Base-by-base conservation (phyloP, 2,113 vertebrate genomes). In the Lanius ludovicianus region DNA sequence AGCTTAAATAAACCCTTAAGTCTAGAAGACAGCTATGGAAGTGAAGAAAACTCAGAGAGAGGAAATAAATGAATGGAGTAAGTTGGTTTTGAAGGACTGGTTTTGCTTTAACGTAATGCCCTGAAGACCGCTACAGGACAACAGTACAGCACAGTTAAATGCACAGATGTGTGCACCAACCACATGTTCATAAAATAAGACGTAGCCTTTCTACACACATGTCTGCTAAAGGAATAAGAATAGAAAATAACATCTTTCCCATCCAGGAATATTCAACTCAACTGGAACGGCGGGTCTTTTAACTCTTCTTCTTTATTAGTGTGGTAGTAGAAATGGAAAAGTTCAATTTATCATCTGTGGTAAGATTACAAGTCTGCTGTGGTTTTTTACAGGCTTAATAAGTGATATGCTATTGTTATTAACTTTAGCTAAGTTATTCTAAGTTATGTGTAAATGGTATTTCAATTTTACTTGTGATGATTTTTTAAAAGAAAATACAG, bases 161-260 rank as follows among this genome's bases (percentile, higher is more conserved):
- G 74, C 95, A 92, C 89, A 97, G 91, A 96, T 95, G 85, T 95
- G 52, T 90, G 68, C 75, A 78, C 55, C 47, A 70, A 83, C 77
- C 74, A 85, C 47, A 56, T 4, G 0, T 87, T 53, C 79, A 87
- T 82, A 90, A 96, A 93, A 74, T 95, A 83, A 83, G 69, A 90
- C 13, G 25, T 24, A 92, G 28, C 33, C 20, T 84, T 93, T 94
- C 89, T 91, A 85, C 69, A 81, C 65, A 57, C 46, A 67, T n/a
- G 77, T 85, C 96, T 96, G 89, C 44, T 96, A 96, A 96, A 96
- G 41, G 44, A 78, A 79, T 92, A 95, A 83, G 60, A 84, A 70
- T 21, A 92, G 80, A 93, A 93, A 94, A 93, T 63, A 94, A 69
- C 20, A 27, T 31, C 63, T 91, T 95, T 82, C 63, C 84, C 79